Percentiles rank a stretch among this genome's conserved stretches.
These are phyloP conservation scores for Buathra laborator DNA, from an alignment of 2,888 invertebrate genomes.

Conservation along the genomic window DNA sequence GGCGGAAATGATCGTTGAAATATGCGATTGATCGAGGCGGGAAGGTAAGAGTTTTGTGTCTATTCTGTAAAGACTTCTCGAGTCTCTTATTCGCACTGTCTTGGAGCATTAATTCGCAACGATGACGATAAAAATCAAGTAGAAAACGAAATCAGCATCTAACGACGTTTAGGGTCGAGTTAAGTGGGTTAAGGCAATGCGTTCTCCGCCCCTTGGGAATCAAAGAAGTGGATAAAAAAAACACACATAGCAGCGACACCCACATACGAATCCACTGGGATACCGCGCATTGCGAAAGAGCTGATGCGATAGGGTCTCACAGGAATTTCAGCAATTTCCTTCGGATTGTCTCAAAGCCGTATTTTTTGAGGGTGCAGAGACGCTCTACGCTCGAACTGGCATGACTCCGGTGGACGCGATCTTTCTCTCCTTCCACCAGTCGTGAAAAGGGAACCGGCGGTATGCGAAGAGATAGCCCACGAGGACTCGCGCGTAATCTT, in stretches of 20 bases:
- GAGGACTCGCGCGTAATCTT: conserved; percentile 79
- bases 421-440: conserved; percentile 32
- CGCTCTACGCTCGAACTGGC: conserved; percentile 38
- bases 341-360: conserved; percentile 81
- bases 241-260: conserved; percentile 46
- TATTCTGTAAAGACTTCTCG: no score
- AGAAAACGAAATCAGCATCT: conserved; percentile 31
- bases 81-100: background rate
- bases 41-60: background rate
- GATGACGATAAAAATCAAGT: conserved; percentile 44
- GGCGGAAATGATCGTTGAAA: background rate
- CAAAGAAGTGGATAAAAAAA: conserved; percentile 59
- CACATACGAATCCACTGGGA: conserved; percentile 67
- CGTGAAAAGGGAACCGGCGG: conserved; percentile 45
- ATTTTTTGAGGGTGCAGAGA: conserved; percentile 74
- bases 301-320: conserved; percentile 69
- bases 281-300: conserved; percentile 53
- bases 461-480: conserved; percentile 57
- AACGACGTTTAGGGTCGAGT: conserved; percentile 38
- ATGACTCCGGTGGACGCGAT: background rate
- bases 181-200: conserved; percentile 46
- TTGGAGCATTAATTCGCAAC: background rate
- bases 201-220: conserved; percentile 38
- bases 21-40: background rate
- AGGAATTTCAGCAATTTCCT: conserved; percentile 82